Evolutionary conservation across 2,797 vertebrate genomes (phyloP), one percentile per base, ranked within the genome.

Genomic region (Euphonia xanthogaster): DNA sequence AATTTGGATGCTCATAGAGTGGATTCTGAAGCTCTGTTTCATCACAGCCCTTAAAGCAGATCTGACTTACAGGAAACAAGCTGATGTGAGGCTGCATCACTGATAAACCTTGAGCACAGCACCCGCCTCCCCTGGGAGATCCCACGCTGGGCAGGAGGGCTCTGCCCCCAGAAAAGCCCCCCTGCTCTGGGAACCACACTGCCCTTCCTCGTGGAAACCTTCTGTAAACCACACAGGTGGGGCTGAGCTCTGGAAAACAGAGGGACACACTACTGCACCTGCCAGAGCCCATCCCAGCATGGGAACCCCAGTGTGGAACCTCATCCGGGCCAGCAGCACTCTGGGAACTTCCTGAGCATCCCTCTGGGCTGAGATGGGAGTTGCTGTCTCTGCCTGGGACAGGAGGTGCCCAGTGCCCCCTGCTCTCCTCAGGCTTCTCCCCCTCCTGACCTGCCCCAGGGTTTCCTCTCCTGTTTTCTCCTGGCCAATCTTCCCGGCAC

Each of bases 41-140:
- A 90, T 95, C 97, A 87, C 83, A 33, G 55, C 79, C 73, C 96
- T 94, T 97, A 98, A 98, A 98, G 93, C 86, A 90, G 97, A 97
- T 97, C 97, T 98, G 98, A 98, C 98, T 98, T 94, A 66, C 19
- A 96, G 98, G 98, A 98, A 98, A 98, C 97, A 96, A 95, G 96
- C 94, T 96, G 97, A 96, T 88, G 97, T 83, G 97, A 93, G 96
- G 91, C 96, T 58, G 88, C 90, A 85, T 97, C 97, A 87, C 95
- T 97, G 96, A 97, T 31, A 94, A 96, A 95, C 55, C 57, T 78
- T 35, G 68, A 95, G 60, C 95, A 65, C 83, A 62, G 53, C 78
- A 14, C 5, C 76, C 5, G 0, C 57, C 50, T 21, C 61, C 70
- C 71, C 6, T 33, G 65, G 1, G 21, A 71, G 67, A 79, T 40